Percentiles rank a stretch among this genome's conserved stretches.
These are phyloP conservation scores for Hydrozoanthus gracilis DNA, from an alignment of 92 coral and sea anemone genomes.

Conservation along the genomic window DNA sequence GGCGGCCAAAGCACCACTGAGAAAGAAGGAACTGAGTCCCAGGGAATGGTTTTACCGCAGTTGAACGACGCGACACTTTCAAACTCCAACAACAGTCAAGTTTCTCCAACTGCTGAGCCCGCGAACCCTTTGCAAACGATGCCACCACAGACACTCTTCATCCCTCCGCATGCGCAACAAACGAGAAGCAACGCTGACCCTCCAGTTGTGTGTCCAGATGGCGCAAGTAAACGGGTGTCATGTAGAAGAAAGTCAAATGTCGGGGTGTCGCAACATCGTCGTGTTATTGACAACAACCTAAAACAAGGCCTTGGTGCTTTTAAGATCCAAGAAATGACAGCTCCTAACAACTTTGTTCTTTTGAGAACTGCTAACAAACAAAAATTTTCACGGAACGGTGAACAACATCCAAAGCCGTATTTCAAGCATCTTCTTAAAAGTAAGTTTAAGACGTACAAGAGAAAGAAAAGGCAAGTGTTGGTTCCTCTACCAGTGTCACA, in stretches of 20 bases:
- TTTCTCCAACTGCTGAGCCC: constrained; percentile 21
- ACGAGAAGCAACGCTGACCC: background rate
- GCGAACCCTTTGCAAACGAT: constrained; percentile 18
- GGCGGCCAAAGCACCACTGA: constrained; percentile 40
- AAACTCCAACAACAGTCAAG: background rate
- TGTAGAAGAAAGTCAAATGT: constrained; percentile 15
- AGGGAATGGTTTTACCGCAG: constrained; percentile 4
- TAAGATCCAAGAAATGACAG: background rate
- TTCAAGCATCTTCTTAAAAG: background rate
- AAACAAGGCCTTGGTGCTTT: background rate
- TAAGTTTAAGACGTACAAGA: background rate
- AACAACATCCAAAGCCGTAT: background rate
- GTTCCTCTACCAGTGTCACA: constrained; percentile 17
- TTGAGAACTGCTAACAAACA: background rate
- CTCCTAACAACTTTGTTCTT: background rate
- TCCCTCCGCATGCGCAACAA: constrained; percentile 41
- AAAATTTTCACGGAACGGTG: background rate
- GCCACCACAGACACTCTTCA: constrained; percentile 43
- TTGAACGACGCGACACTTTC: constrained; percentile 3
- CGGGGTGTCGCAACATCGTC: background rate
- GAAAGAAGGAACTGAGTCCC: constrained; percentile 36
- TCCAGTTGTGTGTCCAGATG: constrained; percentile 9
- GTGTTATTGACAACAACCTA: background rate
- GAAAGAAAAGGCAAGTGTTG: constrained; percentile 31
- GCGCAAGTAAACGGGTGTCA: constrained; percentile 37